phyloP scores from a whole-genome alignment of 1,140 invertebrate genomes.

The Papilio aristodemus region DNA sequence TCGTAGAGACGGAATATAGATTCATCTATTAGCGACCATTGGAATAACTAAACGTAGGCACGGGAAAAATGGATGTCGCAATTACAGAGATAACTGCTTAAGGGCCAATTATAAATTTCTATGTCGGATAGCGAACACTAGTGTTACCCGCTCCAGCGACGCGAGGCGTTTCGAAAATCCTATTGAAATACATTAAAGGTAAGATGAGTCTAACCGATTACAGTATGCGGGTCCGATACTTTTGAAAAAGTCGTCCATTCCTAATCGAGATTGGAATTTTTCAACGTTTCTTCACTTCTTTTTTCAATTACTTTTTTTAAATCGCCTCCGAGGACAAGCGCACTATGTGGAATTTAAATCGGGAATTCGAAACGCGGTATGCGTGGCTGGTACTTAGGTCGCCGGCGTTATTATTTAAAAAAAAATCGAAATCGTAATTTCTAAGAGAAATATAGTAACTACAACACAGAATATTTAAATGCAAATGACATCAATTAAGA shows the following conservation, averaged over 20 bases:
- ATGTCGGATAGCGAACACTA: constrained; percentile 19
- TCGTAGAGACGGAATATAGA: not conserved
- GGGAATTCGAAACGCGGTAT: constrained; percentile 20
- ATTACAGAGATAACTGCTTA: not conserved
- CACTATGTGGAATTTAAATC: constrained; percentile 29
- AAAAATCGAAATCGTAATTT: not conserved
- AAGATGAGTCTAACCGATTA: constrained; percentile 50
- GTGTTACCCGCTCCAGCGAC: constrained; percentile 10
- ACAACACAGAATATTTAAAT: not conserved
- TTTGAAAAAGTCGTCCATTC: constrained; percentile 47
- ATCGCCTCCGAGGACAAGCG: constrained; percentile 11
- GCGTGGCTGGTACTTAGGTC: not conserved
- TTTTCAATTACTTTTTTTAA: constrained; percentile 29
- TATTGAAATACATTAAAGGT: constrained; percentile 66
- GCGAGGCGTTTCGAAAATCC: constrained; percentile 54
- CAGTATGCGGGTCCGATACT: constrained; percentile 40
- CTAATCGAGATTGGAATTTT: constrained; percentile 31
- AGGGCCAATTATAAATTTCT: constrained; percentile 30
- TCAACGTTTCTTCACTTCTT: constrained; percentile 27
- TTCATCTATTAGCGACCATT: not conserved
- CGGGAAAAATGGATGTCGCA: constrained; percentile 28
- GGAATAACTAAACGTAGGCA: not conserved
- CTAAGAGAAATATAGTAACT: not conserved
- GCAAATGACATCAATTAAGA: not conserved
- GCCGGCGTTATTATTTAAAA: not conserved